Conservation (phyloP, 2,888 invertebrate species). For the Morpho achilles region DNA sequence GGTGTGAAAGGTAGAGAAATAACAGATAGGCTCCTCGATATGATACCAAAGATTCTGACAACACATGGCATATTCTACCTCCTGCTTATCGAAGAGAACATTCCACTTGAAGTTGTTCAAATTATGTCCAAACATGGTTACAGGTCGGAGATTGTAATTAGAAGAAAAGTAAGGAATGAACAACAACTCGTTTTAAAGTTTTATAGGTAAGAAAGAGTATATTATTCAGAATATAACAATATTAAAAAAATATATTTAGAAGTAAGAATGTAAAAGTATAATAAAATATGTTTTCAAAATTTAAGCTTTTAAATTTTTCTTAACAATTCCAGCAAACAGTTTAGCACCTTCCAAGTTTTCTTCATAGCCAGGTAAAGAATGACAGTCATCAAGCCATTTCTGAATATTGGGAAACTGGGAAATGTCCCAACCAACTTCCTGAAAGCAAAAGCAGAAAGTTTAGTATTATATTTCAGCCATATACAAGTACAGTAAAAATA, state of each 20-base stretch:
- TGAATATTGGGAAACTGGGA: slow-evolving; percentile 76
- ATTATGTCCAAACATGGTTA: slow-evolving; percentile 80
- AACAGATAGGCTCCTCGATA: slow-evolving; percentile 84
- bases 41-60: slow-evolving; percentile 85
- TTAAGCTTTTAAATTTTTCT: slow-evolving; percentile 60
- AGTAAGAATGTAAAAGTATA: slow-evolving; percentile 17
- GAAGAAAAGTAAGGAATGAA: slow-evolving; percentile 92
- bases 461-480: too few species aligned
- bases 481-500: too few species aligned
- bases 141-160: slow-evolving; percentile 80
- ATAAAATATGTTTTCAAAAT: slow-evolving; percentile 18
- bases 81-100: slow-evolving; percentile 93
- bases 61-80: slow-evolving; percentile 90
- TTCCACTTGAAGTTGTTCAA: slow-evolving; percentile 84
- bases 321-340: slow-evolving; percentile 77
- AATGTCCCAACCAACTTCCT: slow-evolving; percentile 81
- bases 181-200: slow-evolving; percentile 88
- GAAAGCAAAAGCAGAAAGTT: slow-evolving; percentile 32
- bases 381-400: slow-evolving; percentile 80
- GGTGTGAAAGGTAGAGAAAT: slow-evolving; percentile 87
- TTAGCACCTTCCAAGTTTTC: slow-evolving; percentile 81
- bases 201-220: slow-evolving; percentile 43
- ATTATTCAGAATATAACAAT: slow-evolving; percentile 23
- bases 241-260: slow-evolving; percentile 15
- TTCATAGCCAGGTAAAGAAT: slow-evolving; percentile 74